Base-by-base conservation (phyloP, 2,797 vertebrate species). In the Anolis apletophallus region DNA sequence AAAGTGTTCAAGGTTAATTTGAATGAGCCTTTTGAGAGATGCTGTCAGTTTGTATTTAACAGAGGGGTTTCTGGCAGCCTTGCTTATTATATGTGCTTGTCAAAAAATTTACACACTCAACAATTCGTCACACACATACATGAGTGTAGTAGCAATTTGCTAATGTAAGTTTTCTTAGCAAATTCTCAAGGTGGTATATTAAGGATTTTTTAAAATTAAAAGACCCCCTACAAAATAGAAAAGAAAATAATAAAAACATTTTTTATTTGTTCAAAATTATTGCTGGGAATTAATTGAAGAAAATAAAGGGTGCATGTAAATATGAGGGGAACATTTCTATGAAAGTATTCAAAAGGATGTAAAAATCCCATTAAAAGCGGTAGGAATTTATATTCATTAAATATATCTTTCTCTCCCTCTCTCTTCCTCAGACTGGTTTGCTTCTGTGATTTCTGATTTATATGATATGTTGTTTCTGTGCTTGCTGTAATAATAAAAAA, bases 1-100 rank as follows among this genome's bases (percentile, higher is more conserved):
- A 73, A 78, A 85, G 68, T 54, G 64, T 40, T 79, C 82, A 89
- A 91, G 89, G 87, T 91, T 94, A 89, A 93, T 91, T 93, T 78
- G 87, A 84, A 91, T 54, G 16, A 85, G 19, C 19, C 0, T 0
- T 86, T 76, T 86, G 85, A 92, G 71, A 21, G 59, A 64, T 80
- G 68, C 80, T 93, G 90, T 90, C 90, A 89, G 88, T 88, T 92
- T 88, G 74, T 75, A 90, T 92, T 92, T 91, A 89, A 87, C 79
- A 81, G 32, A 40, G 26, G 2, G n/a, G 80, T 79, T 89, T 93
- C 83, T 90, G 79, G 46, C 88, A 87, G 34, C 29, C 90, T 90
- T 88, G 73, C 61, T 84, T 16, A 76, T 88, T 89, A 88, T 91
- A 83, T 74, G 83, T 83, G 86, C 86, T 86, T 91, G 76, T 91